A percentile compares a stretch with the other conserved stretches of the same genome.
Evolutionary conservation across 1,140 invertebrate species (phyloP).

Genomic region (Drosophila sturtevanti): DNA sequence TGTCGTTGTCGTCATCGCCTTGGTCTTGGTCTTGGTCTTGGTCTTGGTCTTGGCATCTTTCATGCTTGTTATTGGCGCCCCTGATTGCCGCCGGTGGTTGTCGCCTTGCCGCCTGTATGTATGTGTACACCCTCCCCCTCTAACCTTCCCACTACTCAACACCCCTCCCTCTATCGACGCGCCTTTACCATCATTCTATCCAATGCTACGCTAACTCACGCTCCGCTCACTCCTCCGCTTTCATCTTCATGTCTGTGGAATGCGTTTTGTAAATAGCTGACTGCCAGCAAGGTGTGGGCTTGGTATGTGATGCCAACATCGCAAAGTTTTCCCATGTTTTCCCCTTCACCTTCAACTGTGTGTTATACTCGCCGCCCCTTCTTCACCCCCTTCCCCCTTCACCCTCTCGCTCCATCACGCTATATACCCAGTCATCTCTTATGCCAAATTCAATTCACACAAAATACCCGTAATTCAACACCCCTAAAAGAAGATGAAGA

Average conservation of each 20-base stretch:
- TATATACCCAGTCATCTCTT: background rate
- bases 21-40: constrained; percentile 8
- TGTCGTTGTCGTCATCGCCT: background rate
- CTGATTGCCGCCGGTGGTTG: constrained; percentile 71
- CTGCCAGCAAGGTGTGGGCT: constrained; percentile 55
- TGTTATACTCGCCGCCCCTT: background rate
- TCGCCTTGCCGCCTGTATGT: constrained; percentile 43
- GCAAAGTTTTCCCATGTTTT: constrained; percentile 17
- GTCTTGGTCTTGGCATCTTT: constrained; percentile 44
- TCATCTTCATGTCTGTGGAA: constrained; percentile 46
- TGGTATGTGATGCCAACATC: constrained; percentile 38
- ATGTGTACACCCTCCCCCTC: too few relatives aligned
- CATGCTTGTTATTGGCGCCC: constrained; percentile 59
- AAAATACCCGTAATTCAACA: constrained; percentile 81
- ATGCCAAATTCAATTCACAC: constrained; percentile 80
- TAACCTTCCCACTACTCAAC: too few relatives aligned
- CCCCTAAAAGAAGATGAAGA: constrained; percentile 51
- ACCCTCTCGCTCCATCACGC: too few relatives aligned
- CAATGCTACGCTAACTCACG: too few relatives aligned
- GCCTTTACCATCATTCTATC: too few relatives aligned
- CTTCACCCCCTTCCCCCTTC: background rate
- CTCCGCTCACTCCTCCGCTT: too few relatives aligned
- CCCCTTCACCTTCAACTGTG: background rate
- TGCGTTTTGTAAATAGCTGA: constrained; percentile 77
- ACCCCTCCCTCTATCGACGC: too few relatives aligned